Evolutionary conservation across 2,113 vertebrate species (phyloP).

Genomic region (Solea senegalensis): DNA sequence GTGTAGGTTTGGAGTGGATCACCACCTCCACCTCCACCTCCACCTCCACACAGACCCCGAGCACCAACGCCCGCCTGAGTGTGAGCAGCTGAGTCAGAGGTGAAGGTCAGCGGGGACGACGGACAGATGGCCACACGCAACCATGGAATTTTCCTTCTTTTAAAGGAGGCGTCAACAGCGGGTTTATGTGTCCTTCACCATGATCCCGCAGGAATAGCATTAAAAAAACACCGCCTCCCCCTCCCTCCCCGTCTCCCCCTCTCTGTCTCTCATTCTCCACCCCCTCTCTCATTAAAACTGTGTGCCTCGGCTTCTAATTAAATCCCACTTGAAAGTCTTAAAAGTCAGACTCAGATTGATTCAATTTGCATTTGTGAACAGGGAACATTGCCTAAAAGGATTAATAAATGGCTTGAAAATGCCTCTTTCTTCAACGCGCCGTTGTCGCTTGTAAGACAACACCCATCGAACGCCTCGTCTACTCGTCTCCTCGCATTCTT

Average conservation of each 20-base stretch:
- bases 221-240: slow-evolving; percentile 50
- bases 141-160: slow-evolving; percentile 47
- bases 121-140: slow-evolving; percentile 55
- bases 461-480: slow-evolving; percentile 57
- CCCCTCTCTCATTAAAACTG: slow-evolving; percentile 85
- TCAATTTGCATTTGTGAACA: slow-evolving; percentile 87
- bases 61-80: slow-evolving; percentile 37
- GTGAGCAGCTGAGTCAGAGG: slow-evolving; percentile 61
- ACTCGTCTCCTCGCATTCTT: slow-evolving; percentile 43
- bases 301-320: slow-evolving; percentile 84
- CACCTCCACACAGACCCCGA: slow-evolving; percentile 25
- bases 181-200: slow-evolving; percentile 76
- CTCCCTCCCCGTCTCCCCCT: slow-evolving; percentile 32
- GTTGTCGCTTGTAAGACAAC: slow-evolving; percentile 78
- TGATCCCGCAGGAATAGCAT: slow-evolving; percentile 75
- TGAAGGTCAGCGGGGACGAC: slow-evolving; percentile 59
- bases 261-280: slow-evolving; percentile 64
- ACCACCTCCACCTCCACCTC: slow-evolving; percentile 21
- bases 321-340: slow-evolving; percentile 88
- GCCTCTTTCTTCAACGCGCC: slow-evolving; percentile 76
- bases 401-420: slow-evolving; percentile 85
- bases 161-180: slow-evolving; percentile 57
- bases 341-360: slow-evolving; percentile 87
- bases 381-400: slow-evolving; percentile 85
- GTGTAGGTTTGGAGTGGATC: slow-evolving; percentile 38